These are phyloP conservation scores for Seira ritae DNA, from an alignment of 2,888 invertebrate species.

Conservation along the genomic window DNA sequence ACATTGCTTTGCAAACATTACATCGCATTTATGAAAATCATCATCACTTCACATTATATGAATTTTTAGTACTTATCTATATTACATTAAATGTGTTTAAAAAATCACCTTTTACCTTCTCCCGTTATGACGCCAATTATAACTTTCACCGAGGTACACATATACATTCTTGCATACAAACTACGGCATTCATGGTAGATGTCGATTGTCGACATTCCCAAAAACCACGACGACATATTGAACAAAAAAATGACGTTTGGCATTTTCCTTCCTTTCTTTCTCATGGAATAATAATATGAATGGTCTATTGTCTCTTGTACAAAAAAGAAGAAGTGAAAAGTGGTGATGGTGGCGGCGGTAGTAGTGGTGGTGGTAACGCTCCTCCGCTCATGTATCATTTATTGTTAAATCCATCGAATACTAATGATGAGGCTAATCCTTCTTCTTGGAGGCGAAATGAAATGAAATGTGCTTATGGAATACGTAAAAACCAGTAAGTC, in stretches of 20 bases:
- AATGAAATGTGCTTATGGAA: constrained; percentile 54
- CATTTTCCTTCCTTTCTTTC: constrained; percentile 58
- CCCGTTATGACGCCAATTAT: too few relatives aligned
- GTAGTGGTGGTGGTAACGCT: constrained; percentile 27
- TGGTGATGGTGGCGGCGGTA: too few relatives aligned
- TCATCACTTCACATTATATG: too few relatives aligned
- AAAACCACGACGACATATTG: constrained; percentile 25
- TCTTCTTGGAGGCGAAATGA: constrained; percentile 39
- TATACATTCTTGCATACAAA: too few relatives aligned
- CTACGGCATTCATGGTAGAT: too few relatives aligned
- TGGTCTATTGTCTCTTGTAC: constrained; percentile 51
- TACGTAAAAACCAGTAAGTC: constrained; percentile 28
- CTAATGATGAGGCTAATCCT: constrained; percentile 56
- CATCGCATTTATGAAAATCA: too few relatives aligned
- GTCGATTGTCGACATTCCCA: constrained; percentile 11
- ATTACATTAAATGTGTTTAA: too few relatives aligned
- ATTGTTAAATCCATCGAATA: constrained; percentile 57
- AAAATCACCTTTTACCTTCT: too few relatives aligned
- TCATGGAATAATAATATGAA: not conserved
- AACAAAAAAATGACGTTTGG: constrained; percentile 42
- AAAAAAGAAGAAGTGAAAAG: constrained; percentile 28
- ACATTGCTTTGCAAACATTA: too few relatives aligned
- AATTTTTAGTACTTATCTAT: too few relatives aligned
- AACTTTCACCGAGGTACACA: too few relatives aligned
- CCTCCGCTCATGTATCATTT: constrained; percentile 61